A percentile compares a stretch with the other conserved stretches of the same genome.
Conservation (phyloP, 2,113 vertebrate genomes). For the Gopherus flavomarginatus region DNA sequence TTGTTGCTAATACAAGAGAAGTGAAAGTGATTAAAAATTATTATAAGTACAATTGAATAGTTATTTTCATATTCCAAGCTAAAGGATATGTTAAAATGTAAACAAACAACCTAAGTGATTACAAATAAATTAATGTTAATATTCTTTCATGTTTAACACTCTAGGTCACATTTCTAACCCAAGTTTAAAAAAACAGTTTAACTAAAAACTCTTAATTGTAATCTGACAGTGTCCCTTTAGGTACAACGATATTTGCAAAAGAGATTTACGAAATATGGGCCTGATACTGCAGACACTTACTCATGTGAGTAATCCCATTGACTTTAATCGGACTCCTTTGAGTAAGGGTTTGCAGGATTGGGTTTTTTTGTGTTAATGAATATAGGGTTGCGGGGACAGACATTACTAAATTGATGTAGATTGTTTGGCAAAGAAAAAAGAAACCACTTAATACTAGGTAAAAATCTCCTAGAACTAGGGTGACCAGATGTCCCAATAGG, state of each 20-base stretch:
- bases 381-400: neutral
- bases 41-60: neutral
- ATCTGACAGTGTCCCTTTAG: neutral
- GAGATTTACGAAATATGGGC: conserved; percentile 1
- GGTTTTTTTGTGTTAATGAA: neutral
- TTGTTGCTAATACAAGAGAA: neutral
- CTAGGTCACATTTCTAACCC: neutral
- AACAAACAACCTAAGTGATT: neutral
- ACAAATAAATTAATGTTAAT: neutral
- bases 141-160: neutral
- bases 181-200: neutral
- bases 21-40: neutral
- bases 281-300: conserved; percentile 14
- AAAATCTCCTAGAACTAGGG: neutral
- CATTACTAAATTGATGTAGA: neutral
- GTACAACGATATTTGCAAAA: neutral
- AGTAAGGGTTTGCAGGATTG: neutral
- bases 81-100: neutral
- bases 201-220: neutral
- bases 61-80: neutral
- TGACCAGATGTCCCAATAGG: no score
- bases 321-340: conserved; percentile 31
- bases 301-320: neutral
- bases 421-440: neutral
- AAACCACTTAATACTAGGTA: neutral